These are phyloP conservation scores for Acestrorhynchus altus DNA, from an alignment of 2,797 vertebrate species.

Conservation along the genomic window DNA sequence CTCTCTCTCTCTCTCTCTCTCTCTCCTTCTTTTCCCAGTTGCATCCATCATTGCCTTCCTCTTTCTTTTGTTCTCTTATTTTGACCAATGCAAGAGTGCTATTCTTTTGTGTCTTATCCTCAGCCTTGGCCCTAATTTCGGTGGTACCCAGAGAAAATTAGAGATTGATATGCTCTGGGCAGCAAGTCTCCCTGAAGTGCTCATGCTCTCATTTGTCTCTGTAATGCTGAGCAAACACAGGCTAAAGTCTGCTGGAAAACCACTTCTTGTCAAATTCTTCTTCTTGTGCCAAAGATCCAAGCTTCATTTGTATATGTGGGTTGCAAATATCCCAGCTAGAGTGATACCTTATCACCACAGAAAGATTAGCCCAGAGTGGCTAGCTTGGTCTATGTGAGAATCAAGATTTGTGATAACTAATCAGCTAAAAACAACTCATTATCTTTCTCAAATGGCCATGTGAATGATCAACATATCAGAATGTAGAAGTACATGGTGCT, in stretches of 20 bases:
- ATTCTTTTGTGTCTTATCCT: slow-evolving; percentile 51
- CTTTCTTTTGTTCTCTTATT: slow-evolving; percentile 7
- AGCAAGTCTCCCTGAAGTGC: slow-evolving; percentile 52
- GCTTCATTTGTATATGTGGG: slow-evolving; percentile 37
- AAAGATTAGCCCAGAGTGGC: slow-evolving; percentile 49
- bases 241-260: slow-evolving; percentile 24
- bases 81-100: slow-evolving; percentile 15
- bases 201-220: slow-evolving; percentile 54
- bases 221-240: slow-evolving; percentile 61
- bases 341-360: slow-evolving; percentile 55
- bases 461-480: slow-evolving; percentile 48
- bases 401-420: slow-evolving; percentile 56
- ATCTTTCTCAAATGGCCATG: slow-evolving; percentile 60
- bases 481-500: background rate
- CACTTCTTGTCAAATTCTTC: slow-evolving; percentile 26
- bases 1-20: background rate
- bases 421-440: slow-evolving; percentile 37
- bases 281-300: slow-evolving; percentile 19
- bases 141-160: slow-evolving; percentile 18
- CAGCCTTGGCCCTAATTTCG: slow-evolving; percentile 34
- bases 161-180: slow-evolving; percentile 56
- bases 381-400: slow-evolving; percentile 47
- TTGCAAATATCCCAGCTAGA: slow-evolving; percentile 7
- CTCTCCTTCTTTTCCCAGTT: background rate
- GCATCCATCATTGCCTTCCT: background rate